Evolutionary conservation across 2,113 vertebrate genomes (phyloP).

Genomic region (Colius striatus): DNA sequence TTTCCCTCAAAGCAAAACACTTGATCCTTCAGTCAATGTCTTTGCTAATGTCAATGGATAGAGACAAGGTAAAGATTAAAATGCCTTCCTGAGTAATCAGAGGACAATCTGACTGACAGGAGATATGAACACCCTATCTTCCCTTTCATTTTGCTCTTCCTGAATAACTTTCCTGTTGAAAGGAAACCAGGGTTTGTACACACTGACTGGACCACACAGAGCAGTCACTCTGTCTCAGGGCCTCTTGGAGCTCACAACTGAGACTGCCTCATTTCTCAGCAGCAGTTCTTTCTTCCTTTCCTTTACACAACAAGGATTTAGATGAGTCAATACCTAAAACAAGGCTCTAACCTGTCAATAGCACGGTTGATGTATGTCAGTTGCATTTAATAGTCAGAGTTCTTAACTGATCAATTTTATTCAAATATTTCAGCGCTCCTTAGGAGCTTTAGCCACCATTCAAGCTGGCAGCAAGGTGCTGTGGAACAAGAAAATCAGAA

Average conservation of each 20-base stretch:
- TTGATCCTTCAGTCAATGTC: neutral
- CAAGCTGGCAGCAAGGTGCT: neutral
- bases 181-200: neutral
- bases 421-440: neutral
- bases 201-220: neutral
- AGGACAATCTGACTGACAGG: neutral
- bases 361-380: neutral
- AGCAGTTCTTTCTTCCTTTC: neutral
- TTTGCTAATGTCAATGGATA: neutral
- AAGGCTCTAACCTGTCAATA: neutral
- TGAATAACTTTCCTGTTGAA: neutral
- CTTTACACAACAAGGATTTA: neutral
- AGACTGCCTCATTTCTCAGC: neutral
- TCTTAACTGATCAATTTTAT: neutral
- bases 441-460: neutral
- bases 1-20: constrained; percentile 5
- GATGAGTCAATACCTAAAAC: rapidly evolving
- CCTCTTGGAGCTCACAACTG: neutral
- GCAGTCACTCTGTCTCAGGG: neutral
- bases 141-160: neutral
- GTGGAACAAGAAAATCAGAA: neutral
- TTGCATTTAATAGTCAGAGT: neutral
- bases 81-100: neutral
- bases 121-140: neutral
- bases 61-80: neutral